phyloP scores from a whole-genome alignment of 2,113 vertebrate species.

The Petrocephalus microphthalmus region DNA sequence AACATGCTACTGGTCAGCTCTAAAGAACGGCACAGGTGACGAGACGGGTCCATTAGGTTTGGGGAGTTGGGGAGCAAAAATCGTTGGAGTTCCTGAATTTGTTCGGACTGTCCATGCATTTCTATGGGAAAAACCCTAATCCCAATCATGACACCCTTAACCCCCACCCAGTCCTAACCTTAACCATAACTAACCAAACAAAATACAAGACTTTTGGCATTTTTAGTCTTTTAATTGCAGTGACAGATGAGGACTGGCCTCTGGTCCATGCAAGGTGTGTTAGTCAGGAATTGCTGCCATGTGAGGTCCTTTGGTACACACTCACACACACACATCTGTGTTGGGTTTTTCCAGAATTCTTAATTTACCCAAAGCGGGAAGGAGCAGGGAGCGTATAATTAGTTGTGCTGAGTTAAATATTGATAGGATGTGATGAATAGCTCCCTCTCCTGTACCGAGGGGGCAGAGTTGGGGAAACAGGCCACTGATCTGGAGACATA shows the following conservation, averaged over 20 bases:
- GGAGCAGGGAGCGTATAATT: slow-evolving; percentile 22
- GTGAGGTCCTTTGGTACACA: not conserved
- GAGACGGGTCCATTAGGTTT: not conserved
- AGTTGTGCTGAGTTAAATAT: slow-evolving; percentile 20
- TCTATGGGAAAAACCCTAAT: too few species aligned
- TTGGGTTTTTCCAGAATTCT: slow-evolving; percentile 14
- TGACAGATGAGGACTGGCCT: too few species aligned
- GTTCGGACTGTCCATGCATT: too few species aligned
- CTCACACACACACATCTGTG: not conserved
- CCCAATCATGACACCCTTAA: too few species aligned
- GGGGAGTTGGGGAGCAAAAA: not conserved
- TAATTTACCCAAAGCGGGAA: slow-evolving; percentile 16
- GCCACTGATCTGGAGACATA: not conserved
- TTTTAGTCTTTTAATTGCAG: too few species aligned
- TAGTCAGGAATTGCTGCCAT: too few species aligned
- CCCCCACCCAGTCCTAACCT: too few species aligned
- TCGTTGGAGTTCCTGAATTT: not conserved
- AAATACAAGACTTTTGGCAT: too few species aligned
- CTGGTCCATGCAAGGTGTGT: too few species aligned
- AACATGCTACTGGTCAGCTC: not conserved
- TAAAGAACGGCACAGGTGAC: not conserved
- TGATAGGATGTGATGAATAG: slow-evolving; percentile 6
- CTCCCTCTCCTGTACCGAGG: not conserved
- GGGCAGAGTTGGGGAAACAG: not conserved
- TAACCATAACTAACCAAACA: too few species aligned